Conservation (phyloP, 2,113 vertebrate genomes). For the Onychostoma macrolepis region DNA sequence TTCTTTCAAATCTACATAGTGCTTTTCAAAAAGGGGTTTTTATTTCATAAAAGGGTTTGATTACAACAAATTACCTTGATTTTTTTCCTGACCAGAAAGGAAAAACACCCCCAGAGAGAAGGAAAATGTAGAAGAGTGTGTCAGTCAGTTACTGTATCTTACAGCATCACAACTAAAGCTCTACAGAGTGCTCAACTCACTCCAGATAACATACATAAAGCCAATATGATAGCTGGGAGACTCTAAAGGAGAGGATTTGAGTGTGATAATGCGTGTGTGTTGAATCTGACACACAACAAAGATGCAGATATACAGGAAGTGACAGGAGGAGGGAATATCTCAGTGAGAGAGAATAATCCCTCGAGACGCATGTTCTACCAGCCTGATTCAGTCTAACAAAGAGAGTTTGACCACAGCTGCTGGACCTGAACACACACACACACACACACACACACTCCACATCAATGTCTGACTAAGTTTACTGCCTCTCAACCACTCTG, state of each 20-base stretch:
- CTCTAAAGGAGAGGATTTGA: background rate
- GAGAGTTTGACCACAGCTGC: constrained; percentile 21
- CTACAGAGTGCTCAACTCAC: background rate
- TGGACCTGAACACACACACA: background rate
- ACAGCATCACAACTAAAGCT: background rate
- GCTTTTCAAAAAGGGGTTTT: background rate
- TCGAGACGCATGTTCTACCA: background rate
- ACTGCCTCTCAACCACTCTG: background rate
- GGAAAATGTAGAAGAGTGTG: background rate
- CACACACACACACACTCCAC: background rate
- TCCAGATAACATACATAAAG: background rate
- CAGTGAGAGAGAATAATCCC: constrained; percentile 17
- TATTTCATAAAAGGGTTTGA: background rate
- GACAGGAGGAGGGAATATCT: constrained; percentile 16
- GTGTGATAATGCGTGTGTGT: background rate
- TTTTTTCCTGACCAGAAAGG: too few species aligned
- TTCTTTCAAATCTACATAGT: background rate
- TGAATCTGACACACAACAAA: background rate
- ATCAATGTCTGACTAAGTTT: constrained; percentile 11
- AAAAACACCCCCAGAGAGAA: background rate
- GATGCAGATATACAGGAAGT: background rate
- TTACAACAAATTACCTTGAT: background rate
- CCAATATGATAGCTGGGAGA: background rate
- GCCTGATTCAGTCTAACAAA: background rate
- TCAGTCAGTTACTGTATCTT: background rate